phyloP scores from a whole-genome alignment of 2,888 invertebrate genomes.

The Protophormia terraenovae region DNA sequence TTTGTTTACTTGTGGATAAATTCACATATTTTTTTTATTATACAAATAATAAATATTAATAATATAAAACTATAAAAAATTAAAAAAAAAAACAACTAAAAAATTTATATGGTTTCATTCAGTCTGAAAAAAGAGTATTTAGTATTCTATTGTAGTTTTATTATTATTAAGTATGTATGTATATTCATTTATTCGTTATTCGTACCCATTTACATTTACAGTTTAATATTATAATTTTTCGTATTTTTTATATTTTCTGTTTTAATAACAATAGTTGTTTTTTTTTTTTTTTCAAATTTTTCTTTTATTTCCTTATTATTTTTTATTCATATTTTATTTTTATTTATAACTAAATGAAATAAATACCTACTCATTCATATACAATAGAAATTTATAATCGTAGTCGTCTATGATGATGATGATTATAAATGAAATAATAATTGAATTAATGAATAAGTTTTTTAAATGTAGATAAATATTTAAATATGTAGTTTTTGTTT shows the following conservation, averaged over 20 bases:
- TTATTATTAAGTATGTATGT: too few species aligned
- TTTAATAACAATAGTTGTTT: conserved; percentile 31
- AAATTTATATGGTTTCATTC: conserved; percentile 64
- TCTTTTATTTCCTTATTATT: conserved; percentile 62
- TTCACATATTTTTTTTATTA: conserved; percentile 10
- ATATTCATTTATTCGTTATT: conserved; percentile 23
- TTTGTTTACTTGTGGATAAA: conserved; percentile 35
- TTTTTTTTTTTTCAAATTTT: conserved; percentile 40
- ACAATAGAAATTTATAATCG: conserved; percentile 14
- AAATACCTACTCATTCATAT: background rate
- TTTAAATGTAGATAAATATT: background rate
- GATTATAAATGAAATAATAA: background rate
- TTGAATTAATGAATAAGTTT: background rate
- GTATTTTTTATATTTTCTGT: background rate
- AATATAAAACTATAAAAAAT: conserved; percentile 54
- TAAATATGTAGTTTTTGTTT: background rate
- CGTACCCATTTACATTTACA: conserved; percentile 62
- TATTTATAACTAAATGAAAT: background rate
- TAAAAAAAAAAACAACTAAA: conserved; percentile 26
- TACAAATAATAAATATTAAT: conserved; percentile 47
- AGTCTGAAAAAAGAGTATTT: conserved; percentile 50
- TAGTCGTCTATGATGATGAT: too few species aligned
- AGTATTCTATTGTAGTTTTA: conserved; percentile 66
- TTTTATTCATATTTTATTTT: background rate
- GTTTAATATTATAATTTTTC: conserved; percentile 53